phyloP scores from a whole-genome alignment of 2,797 vertebrate genomes.

The Anas georgica region DNA sequence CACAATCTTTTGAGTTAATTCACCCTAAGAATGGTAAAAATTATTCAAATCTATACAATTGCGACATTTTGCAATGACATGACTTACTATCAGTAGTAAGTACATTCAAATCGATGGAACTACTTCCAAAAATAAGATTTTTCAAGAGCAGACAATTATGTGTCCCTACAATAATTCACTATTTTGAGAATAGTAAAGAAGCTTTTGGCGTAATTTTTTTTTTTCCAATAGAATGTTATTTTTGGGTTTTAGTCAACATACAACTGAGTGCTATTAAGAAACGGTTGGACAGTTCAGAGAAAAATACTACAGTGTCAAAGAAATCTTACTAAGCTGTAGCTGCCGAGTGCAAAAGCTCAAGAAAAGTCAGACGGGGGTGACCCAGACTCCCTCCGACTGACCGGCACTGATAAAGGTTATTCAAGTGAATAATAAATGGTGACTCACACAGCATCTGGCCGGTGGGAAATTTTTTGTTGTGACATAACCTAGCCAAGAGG shows the following conservation, averaged over 20 bases:
- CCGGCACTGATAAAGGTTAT: neutral
- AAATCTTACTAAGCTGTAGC: neutral
- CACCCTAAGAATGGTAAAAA: neutral
- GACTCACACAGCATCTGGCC: slow-evolving; percentile 10
- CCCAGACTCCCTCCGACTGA: neutral
- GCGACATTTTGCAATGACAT: neutral
- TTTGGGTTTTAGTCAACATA: neutral
- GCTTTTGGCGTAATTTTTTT: neutral
- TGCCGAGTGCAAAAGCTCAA: neutral
- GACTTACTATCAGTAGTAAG: neutral
- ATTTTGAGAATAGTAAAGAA: neutral
- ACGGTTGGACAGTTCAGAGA: neutral
- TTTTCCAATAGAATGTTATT: neutral
- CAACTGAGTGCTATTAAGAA: slow-evolving; percentile 10
- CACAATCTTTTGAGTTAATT: neutral
- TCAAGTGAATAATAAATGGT: neutral
- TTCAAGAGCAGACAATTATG: neutral
- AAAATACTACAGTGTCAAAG: neutral
- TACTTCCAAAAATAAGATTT: neutral
- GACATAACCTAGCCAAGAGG: neutral
- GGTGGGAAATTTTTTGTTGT: slow-evolving; percentile 27
- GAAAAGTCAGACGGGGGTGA: neutral
- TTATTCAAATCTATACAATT: neutral
- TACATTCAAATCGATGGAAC: neutral
- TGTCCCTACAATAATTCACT: neutral